Percentiles rank a stretch among this genome's conserved stretches.
Conservation (phyloP, 2,797 vertebrate species). For the Channa striata region DNA sequence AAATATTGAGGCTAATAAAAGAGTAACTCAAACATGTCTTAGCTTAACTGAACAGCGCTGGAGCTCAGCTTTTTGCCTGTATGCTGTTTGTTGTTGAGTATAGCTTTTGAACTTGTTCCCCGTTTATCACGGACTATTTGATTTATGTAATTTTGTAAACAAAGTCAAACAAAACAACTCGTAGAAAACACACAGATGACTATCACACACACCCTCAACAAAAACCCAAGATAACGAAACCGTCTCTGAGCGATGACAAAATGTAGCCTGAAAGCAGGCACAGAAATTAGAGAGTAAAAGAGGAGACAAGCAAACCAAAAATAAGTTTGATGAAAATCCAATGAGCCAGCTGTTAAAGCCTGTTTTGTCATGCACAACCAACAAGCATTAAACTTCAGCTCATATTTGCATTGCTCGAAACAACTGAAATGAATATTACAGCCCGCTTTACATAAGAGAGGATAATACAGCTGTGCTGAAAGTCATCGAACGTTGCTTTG, state of each 20-base stretch:
- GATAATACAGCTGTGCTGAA: slow-evolving; percentile 36
- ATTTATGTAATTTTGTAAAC: too few relatives aligned
- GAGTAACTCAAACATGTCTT: slow-evolving; percentile 49
- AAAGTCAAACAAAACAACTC: too few relatives aligned
- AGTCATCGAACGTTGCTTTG: slow-evolving; percentile 40
- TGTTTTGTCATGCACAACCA: slow-evolving; percentile 67
- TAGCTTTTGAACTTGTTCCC: too few relatives aligned
- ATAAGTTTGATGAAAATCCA: slow-evolving; percentile 52
- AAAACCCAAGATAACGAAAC: neutral
- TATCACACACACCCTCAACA: neutral
- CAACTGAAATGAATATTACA: slow-evolving; percentile 62
- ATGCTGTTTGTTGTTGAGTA: slow-evolving; percentile 42
- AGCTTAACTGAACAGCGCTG: slow-evolving; percentile 41
- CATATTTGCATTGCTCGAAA: slow-evolving; percentile 56
- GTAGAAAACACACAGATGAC: too few relatives aligned
- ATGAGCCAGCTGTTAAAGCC: slow-evolving; percentile 66
- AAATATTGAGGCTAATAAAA: too few relatives aligned
- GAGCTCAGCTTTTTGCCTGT: slow-evolving; percentile 21
- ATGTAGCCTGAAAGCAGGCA: slow-evolving; percentile 9
- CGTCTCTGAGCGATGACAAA: slow-evolving; percentile 18
- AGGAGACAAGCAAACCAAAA: slow-evolving; percentile 23
- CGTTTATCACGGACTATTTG: too few relatives aligned
- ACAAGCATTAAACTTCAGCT: slow-evolving; percentile 59
- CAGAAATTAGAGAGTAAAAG: slow-evolving; percentile 31
- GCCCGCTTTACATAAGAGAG: slow-evolving; percentile 49